Evolutionary conservation across 2,113 vertebrate species (phyloP).

Genomic region (Mormyrus lacerda): DNA sequence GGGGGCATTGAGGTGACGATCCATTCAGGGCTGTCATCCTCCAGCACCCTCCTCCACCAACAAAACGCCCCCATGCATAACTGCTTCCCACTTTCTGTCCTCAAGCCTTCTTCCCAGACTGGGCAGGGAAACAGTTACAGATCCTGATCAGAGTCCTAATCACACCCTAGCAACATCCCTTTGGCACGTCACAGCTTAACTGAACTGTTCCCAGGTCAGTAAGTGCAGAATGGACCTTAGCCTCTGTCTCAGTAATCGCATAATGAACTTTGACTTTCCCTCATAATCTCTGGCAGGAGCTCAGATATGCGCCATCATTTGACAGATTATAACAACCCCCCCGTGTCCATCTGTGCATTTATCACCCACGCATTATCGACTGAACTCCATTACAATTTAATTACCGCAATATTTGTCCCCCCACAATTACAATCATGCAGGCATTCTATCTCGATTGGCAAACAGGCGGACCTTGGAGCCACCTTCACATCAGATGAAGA

Average conservation of each 20-base stretch:
- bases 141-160: neutral
- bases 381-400: conserved; percentile 57
- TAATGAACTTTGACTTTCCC: neutral
- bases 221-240: neutral
- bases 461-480: conserved; percentile 52
- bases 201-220: neutral
- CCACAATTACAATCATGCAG: conserved; percentile 61
- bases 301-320: neutral
- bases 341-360: conserved; percentile 19
- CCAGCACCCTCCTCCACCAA: neutral
- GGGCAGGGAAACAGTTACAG: neutral
- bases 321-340: conserved; percentile 22
- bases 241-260: neutral
- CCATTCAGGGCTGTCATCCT: neutral
- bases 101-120: neutral
- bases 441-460: conserved; percentile 50
- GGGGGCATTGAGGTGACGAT: neutral
- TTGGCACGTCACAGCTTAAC: neutral
- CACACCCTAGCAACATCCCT: neutral
- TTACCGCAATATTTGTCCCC: conserved; percentile 45
- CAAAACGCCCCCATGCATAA: neutral
- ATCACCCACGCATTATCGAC: conserved; percentile 37
- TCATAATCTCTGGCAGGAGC: neutral
- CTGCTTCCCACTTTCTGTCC: neutral
- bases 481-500: conserved; percentile 47